A percentile compares a stretch with the other conserved stretches of the same genome.
These are phyloP conservation scores for Platycercus adscitus DNA, from an alignment of 2,113 vertebrate genomes.

Conservation along the genomic window DNA sequence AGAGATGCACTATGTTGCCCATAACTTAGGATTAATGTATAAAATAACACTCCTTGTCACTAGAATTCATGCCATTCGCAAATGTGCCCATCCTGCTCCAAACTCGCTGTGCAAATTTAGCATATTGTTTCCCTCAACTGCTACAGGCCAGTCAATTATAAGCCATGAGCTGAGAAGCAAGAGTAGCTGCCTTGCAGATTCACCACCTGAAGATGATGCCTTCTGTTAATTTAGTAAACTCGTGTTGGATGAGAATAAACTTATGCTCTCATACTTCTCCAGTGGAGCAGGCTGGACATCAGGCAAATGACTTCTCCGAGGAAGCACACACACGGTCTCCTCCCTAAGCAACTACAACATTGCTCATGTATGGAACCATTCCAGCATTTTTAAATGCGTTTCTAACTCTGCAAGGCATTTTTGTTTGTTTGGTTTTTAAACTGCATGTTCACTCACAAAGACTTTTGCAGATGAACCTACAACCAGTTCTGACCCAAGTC, in stretches of 20 bases:
- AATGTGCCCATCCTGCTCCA: background rate
- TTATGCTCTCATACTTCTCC: slow-evolving; percentile 19
- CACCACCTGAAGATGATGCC: background rate
- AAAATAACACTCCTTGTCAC: background rate
- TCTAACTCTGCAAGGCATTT: background rate
- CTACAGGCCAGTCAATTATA: background rate
- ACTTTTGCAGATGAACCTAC: background rate
- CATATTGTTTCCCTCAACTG: background rate
- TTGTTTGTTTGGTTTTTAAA: background rate
- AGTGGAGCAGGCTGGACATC: background rate
- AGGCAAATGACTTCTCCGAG: background rate
- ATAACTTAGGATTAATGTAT: background rate
- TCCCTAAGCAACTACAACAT: slow-evolving; percentile 25
- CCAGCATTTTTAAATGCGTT: background rate
- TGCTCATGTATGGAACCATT: background rate
- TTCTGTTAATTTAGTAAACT: slow-evolving; percentile 19
- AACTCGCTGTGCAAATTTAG: background rate
- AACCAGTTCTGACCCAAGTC: background rate
- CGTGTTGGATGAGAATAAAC: slow-evolving; percentile 1
- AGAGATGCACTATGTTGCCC: background rate
- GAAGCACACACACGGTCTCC: background rate
- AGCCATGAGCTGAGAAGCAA: background rate
- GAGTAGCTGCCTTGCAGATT: background rate
- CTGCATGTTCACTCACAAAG: background rate
- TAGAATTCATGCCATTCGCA: background rate